phyloP scores from a whole-genome alignment of 2,797 vertebrate species.

The Coregonus ussuriensis region DNA sequence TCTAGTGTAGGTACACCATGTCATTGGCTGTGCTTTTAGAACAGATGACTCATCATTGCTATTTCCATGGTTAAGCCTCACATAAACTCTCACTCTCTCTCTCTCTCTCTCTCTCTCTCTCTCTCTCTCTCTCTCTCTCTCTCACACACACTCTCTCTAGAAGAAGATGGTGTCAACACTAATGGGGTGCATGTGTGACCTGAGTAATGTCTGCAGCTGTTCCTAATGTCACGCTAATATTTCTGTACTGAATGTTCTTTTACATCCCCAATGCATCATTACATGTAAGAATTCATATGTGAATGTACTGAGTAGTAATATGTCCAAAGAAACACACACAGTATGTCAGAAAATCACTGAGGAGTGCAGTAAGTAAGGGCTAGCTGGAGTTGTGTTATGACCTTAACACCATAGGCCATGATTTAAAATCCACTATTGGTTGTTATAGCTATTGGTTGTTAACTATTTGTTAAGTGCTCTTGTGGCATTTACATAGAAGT shows the following conservation, averaged over 20 bases:
- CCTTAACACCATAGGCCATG: too few species aligned
- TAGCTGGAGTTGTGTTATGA: too few species aligned
- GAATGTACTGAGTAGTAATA: not conserved
- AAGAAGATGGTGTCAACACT: not conserved
- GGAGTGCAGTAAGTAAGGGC: too few species aligned
- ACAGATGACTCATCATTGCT: not conserved
- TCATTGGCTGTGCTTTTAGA: not conserved
- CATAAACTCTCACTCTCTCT: not conserved
- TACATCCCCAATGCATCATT: conserved; percentile 18
- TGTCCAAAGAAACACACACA: too few species aligned
- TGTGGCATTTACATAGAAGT: too few species aligned
- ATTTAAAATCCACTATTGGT: too few species aligned
- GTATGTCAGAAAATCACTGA: too few species aligned
- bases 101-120: not conserved
- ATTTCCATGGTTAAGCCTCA: conserved; percentile 3
- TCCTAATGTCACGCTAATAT: conserved; percentile 19
- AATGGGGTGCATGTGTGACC: not conserved
- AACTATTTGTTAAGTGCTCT: too few species aligned
- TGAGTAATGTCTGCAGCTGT: conserved; percentile 34
- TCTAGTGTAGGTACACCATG: not conserved
- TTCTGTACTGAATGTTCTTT: conserved; percentile 23
- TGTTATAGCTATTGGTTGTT: too few species aligned
- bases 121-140: not conserved
- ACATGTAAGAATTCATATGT: conserved; percentile 15
- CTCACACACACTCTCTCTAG: not conserved